Evolutionary conservation across 1,140 invertebrate genomes (phyloP).

Genomic region (Trachymyrmex septentrionalis): DNA sequence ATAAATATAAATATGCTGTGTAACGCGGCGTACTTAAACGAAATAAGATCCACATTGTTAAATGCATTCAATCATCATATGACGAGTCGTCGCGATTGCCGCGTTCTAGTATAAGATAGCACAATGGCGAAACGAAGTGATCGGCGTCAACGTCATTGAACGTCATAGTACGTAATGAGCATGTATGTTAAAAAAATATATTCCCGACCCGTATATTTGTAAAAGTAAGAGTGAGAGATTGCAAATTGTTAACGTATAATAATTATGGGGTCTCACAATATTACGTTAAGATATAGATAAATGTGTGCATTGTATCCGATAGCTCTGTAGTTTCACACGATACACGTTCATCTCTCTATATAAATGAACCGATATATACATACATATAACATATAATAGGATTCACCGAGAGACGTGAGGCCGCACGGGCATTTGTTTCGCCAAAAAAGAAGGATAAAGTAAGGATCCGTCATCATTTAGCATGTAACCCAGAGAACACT

Average conservation of each 20-base stretch:
- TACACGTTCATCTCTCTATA: constrained; percentile 61
- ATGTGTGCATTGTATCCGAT: constrained; percentile 70
- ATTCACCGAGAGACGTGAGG: not conserved
- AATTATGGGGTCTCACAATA: constrained; percentile 47
- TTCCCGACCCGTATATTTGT: constrained; percentile 37
- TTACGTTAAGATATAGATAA: constrained; percentile 64
- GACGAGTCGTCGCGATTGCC: not conserved
- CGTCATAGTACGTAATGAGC: not conserved
- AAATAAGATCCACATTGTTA: constrained; percentile 36
- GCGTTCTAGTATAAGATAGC: not conserved
- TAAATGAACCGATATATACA: constrained; percentile 59
- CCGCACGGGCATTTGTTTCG: constrained; percentile 39
- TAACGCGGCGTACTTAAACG: constrained; percentile 47
- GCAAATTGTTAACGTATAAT: constrained; percentile 68
- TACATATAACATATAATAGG: not conserved
- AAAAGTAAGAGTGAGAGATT: constrained; percentile 49
- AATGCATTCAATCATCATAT: not conserved
- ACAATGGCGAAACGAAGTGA: constrained; percentile 14
- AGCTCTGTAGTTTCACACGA: constrained; percentile 55
- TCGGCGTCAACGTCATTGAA: not conserved
- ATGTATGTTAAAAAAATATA: constrained; percentile 67
- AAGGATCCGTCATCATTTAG: not conserved
- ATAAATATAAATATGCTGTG: constrained; percentile 9
- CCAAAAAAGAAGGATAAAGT: not conserved
- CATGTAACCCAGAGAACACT: not conserved